Base-by-base conservation (phyloP, 35 echinoderm and acorn worm genomes). In the Holothuria glaberrima region DNA sequence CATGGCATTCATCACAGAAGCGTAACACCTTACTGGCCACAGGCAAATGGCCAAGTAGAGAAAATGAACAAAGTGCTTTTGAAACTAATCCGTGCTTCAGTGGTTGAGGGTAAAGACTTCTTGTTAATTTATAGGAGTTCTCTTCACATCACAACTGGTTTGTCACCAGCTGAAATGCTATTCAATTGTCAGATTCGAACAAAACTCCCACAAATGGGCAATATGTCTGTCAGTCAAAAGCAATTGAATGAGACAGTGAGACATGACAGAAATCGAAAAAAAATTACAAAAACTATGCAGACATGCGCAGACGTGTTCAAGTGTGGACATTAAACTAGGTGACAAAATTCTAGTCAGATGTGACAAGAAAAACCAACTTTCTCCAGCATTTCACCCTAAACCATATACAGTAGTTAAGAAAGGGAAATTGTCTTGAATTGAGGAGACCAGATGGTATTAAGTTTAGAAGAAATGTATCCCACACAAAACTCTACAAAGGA, bases 21-120 rank as follows among this genome's bases (percentile, higher is more conserved):
- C 2, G 71, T 34, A 32, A 75, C 71, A 32, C 71, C 71, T 32
- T 34, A 32, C 27, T 75, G 71, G 71, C 71, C 71, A 75, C 71
- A 75, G 22, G 71, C 71, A 30, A 75, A 75, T 75, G 71, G 71
- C 31, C 27, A 75, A 2, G 71, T 75, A 30, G 71, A 75, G 35
- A 64, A 12, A 14, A 64, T 41, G 71, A 32, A 30, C 27, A 75
- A 75, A 75, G 27, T 41, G 5, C 22, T 75, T 7, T 41, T 75
- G 22, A 75, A 75, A 75, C 71, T 30, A 2, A 75, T 75, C 7
- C 27, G 35, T 32, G 35, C 35, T 41, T 30, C 27, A 75, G 27
- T 29, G 35, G 71, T 41, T 75, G 71, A 75, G 71, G 27, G 35
- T 30, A 75, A 75, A 75, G 36, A 41, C 36, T 41, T 41, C 7